Percentiles rank a stretch among this genome's conserved stretches.
Evolutionary conservation across 1,140 invertebrate species (phyloP).

Genomic region (Caerostris extrusa): DNA sequence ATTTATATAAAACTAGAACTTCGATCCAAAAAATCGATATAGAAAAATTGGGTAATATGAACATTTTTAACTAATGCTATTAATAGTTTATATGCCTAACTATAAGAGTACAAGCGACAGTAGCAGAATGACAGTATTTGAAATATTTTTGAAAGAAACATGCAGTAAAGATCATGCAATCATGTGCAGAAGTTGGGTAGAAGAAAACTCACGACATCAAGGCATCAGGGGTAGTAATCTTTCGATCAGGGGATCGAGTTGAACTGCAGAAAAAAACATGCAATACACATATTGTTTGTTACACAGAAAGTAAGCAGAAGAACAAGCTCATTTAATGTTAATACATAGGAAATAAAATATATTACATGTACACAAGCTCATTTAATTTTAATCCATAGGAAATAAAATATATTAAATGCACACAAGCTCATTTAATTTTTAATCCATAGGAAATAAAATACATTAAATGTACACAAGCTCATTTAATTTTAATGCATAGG

Average conservation of each 20-base stretch:
- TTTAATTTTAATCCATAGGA: too few relatives aligned
- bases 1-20: too few relatives aligned
- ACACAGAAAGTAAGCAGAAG: conserved; percentile 24
- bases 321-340: neutral
- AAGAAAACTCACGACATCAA: conserved; percentile 70
- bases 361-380: too few relatives aligned
- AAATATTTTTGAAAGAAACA: neutral
- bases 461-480: neutral
- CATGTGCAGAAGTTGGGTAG: neutral
- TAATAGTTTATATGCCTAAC: neutral
- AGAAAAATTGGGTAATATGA: too few relatives aligned
- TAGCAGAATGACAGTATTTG: neutral
- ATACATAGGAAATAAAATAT: neutral
- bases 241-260: conserved; percentile 28
- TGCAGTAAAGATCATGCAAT: neutral
- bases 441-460: too few relatives aligned
- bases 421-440: too few relatives aligned
- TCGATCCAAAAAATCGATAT: too few relatives aligned
- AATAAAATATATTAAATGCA: too few relatives aligned
- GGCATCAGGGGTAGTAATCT: conserved; percentile 55
- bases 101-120: neutral
- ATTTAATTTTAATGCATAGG: neutral
- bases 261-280: conserved; percentile 71
- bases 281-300: conserved; percentile 38
- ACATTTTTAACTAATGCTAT: too few relatives aligned